Conservation (phyloP, 2,797 vertebrate species). For the Schizothorax lantsangensis region DNA sequence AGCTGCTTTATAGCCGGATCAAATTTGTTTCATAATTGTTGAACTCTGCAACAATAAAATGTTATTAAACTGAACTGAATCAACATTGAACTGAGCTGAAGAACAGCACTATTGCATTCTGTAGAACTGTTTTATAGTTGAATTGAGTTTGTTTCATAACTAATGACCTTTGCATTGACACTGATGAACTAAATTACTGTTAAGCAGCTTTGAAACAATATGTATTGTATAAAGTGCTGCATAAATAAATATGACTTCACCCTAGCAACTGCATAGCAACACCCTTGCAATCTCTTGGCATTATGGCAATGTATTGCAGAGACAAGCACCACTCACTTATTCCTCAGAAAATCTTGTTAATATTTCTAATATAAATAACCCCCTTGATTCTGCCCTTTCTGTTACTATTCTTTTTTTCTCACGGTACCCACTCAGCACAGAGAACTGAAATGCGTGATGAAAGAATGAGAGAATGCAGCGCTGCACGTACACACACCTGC, state of each 20-base stretch:
- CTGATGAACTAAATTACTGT: background rate
- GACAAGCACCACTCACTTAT: background rate
- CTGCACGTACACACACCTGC: constrained; percentile 28
- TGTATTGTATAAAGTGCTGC: background rate
- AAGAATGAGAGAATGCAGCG: background rate
- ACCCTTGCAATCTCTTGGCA: background rate
- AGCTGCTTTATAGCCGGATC: background rate
- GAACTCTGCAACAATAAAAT: background rate
- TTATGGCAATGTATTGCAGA: background rate
- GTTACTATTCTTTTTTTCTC: background rate
- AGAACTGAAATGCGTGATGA: background rate
- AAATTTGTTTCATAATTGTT: background rate
- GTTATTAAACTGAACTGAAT: background rate
- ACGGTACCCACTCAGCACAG: background rate
- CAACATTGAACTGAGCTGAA: background rate
- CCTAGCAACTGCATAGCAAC: background rate
- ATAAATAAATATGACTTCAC: background rate
- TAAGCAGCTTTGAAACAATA: background rate
- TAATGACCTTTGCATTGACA: background rate
- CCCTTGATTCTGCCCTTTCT: background rate
- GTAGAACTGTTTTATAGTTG: background rate
- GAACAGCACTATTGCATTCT: background rate
- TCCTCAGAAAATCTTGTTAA: background rate
- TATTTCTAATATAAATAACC: background rate
- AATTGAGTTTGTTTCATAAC: background rate